Evolutionary conservation across 64 coral and sea anemone genomes (phyloP), one percentile per base, ranked within the genome.

Genomic region (Hydrozoanthus tunicans): DNA sequence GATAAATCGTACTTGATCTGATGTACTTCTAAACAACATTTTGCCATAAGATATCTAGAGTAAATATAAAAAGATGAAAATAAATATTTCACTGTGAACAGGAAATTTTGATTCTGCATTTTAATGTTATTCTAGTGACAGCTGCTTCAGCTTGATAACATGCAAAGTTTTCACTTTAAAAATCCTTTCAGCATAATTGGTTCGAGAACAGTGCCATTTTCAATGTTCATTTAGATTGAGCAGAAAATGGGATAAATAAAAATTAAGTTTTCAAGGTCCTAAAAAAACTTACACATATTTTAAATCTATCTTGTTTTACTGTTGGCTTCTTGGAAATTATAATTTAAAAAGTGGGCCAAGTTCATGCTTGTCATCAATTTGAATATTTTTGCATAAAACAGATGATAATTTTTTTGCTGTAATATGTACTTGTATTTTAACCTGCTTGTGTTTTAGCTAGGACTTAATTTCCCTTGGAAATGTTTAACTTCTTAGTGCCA

Each of bases 311-410:
- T 5, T 76, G 10, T 76, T 76, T 76, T 76, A 73, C 6, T 20
- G 5, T 73, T 27, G 32, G 51, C 9, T 62, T 81, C n/a, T 6
- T 81, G 20, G 23, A 71, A n/a, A 70, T 52, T 70, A 54, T 7
- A 86, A 73, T 59, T 86, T 86, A 59, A 73, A 59, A 58, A 6
- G 11, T 74, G 32, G 9, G 84, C 69, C 84, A 75, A 73, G 60
- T 82, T 82, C 52, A 71, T 56, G 53, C 10, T 88, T 51, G 74
- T 75, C 25, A 74, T 59, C 56, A 70, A 54, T 88, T 88, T 88
- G 84, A 74, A 88, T 75, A 88, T 88, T 88, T 88, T 88, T 88
- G 84, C 84, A 88, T 88, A 88, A 27, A 88, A 12, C 67, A 74
- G 53, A 75, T 54, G 71, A 32, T 86, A 86, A 68, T 83, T 88